Conservation (phyloP, 2,888 invertebrate genomes). For the Muscina levida region DNA sequence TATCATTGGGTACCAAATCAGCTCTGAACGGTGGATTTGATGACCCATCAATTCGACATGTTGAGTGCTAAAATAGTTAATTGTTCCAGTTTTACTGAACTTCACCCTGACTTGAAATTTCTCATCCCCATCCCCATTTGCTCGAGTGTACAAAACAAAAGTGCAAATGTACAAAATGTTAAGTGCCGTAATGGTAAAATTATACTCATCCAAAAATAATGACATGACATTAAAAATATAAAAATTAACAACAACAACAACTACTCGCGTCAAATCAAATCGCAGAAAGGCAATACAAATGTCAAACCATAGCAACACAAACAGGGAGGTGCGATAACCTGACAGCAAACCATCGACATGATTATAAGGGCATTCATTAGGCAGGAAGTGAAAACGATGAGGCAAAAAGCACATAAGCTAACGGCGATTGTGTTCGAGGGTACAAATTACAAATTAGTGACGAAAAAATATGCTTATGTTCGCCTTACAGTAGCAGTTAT, state of each 20-base stretch:
- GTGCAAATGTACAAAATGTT: conserved; percentile 46
- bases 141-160: conserved; percentile 19
- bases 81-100: too few species aligned
- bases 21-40: too few species aligned
- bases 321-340: too few species aligned
- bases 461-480: background rate
- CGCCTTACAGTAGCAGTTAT: background rate
- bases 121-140: too few species aligned
- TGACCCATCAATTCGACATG: too few species aligned
- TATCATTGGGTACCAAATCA: too few species aligned
- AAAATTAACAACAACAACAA: conserved; percentile 22
- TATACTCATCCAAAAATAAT: conserved; percentile 42
- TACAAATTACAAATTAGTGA: conserved; percentile 22
- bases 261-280: conserved; percentile 7
- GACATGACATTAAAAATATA: conserved; percentile 49
- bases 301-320: background rate
- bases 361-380: too few species aligned
- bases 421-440: background rate
- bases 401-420: background rate
- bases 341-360: too few species aligned
- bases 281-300: conserved; percentile 16
- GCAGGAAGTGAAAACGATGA: background rate
- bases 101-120: too few species aligned
- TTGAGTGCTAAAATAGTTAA: too few species aligned
- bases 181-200: conserved; percentile 24